Percentiles rank a stretch among this genome's conserved stretches.
Evolutionary conservation across 2,113 vertebrate genomes (phyloP).

Genomic region (Bubo blakistoni): DNA sequence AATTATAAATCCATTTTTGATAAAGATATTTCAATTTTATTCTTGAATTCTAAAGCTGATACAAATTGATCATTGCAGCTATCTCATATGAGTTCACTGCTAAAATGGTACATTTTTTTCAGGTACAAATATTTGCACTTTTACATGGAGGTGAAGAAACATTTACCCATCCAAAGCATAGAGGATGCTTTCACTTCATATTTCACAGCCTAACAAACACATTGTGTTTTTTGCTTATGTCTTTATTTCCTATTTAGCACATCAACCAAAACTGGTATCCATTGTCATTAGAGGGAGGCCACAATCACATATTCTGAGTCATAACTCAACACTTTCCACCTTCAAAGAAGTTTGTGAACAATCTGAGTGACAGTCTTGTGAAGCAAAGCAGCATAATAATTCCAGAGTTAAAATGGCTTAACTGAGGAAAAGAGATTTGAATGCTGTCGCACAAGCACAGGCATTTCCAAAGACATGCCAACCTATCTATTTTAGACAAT

Average conservation of each 20-base stretch:
- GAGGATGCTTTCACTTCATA: neutral
- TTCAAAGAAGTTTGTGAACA: conserved; percentile 24
- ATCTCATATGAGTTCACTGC: neutral
- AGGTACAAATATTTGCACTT: neutral
- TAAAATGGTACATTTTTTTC: neutral
- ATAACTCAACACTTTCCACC: neutral
- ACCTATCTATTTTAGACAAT: neutral
- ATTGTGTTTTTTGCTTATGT: neutral
- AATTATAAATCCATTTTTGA: neutral
- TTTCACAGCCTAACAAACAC: neutral
- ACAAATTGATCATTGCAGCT: neutral
- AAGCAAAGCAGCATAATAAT: neutral
- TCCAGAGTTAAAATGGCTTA: conserved; percentile 12
- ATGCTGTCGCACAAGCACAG: neutral
- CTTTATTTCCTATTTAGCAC: neutral
- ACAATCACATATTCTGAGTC: neutral
- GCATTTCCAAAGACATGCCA: neutral
- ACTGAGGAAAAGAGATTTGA: conserved; percentile 12
- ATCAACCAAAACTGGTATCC: neutral
- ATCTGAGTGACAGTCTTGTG: neutral
- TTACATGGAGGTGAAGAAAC: neutral
- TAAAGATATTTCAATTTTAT: neutral
- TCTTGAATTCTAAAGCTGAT: neutral
- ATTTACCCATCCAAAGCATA: neutral
- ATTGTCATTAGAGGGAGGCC: neutral